phyloP scores from a whole-genome alignment of 2,797 vertebrate genomes.

The Sciurus carolinensis region DNA sequence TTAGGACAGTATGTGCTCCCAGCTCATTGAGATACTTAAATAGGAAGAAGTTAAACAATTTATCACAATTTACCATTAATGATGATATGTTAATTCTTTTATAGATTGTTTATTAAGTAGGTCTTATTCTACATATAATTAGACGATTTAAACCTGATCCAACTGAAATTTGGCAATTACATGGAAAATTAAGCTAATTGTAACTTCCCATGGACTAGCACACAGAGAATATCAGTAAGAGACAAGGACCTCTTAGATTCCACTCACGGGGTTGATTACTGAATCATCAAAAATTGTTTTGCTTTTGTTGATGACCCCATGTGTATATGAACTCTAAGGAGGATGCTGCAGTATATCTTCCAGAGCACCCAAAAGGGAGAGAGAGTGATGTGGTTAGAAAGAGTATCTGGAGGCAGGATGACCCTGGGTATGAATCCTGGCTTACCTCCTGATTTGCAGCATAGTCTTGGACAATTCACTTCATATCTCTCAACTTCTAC shows the following conservation, averaged over 20 bases:
- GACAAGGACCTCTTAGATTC: neutral
- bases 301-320: neutral
- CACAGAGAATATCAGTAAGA: neutral
- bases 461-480: constrained; percentile 66
- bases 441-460: constrained; percentile 50
- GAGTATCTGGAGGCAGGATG: neutral
- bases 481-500: constrained; percentile 83
- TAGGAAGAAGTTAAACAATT: neutral
- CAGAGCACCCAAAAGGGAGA: too few species aligned
- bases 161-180: neutral
- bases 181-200: neutral
- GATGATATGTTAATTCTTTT: neutral
- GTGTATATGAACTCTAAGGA: neutral
- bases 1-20: neutral
- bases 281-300: constrained; percentile 80
- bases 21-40: neutral
- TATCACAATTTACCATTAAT: neutral
- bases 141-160: neutral
- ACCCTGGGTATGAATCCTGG: neutral
- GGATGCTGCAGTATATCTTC: neutral
- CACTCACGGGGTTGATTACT: neutral
- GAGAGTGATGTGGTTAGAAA: neutral
- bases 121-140: neutral
- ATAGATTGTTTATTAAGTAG: neutral
- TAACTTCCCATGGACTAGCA: neutral